Base-by-base conservation (phyloP, 2,888 invertebrate species). In the Agrochola macilenta region DNA sequence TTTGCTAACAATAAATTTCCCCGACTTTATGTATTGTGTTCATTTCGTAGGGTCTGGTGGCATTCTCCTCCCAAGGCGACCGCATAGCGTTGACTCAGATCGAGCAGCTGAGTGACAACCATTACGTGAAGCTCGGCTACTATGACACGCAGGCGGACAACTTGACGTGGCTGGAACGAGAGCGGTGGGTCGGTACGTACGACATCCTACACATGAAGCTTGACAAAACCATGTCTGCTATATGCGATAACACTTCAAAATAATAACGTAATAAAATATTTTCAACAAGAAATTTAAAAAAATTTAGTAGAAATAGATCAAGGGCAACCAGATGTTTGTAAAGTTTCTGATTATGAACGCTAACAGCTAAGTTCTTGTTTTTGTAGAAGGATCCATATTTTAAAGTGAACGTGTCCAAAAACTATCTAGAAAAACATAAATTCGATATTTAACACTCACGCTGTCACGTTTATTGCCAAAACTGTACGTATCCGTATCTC, bases 11-110 rank as follows among this genome's bases (percentile, higher is more conserved):
- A 49, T 17, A 1, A 17, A 49, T 14, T 46, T 46, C 49, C 49
- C 49, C 17, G 5, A 17, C 17, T 46, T 46, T 49, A 35, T 11
- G 11, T 5, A 35, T 65, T 43, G 17, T 63, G 26, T 82, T 26
- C 1, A 23, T 75, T 75, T 65, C 30, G 26, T 95, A 99, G 99
- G 99, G 99, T 68, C 97, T 98, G 91, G 99, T 99, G 82, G 99
- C 99, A 58, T 99, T 99, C 96, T 99, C 99, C 88, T 99, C 99
- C 14, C 99, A 99, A 96, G 99, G 99, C 88, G 99, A 99, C 97
- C 98, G 99, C 90, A 99, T 99, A 92, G 99, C 99, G 68, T 97
- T 99, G 95, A 99, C 99, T 46, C 99, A 99, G 96, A 99, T 99
- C 88, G 99, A 99, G 94, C 99, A 99, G 96, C 98, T 99, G 97